phyloP scores from a whole-genome alignment of 2,888 invertebrate genomes.

The Silvanus unidentatus region DNA sequence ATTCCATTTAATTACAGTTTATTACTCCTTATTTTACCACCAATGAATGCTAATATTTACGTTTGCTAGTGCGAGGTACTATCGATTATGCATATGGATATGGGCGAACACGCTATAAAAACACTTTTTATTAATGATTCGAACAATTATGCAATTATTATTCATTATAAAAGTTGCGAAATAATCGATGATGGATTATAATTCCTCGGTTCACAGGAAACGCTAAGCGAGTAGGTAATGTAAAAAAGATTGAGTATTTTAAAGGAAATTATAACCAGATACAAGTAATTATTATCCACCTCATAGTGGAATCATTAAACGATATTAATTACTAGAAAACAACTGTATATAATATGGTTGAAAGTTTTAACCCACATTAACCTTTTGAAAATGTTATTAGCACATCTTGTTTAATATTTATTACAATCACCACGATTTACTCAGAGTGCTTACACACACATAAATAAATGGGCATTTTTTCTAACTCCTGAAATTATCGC shows the following conservation, averaged over 20 bases:
- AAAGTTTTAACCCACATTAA: slow-evolving; percentile 1
- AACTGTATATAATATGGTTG: background rate
- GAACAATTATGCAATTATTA: slow-evolving; percentile 27
- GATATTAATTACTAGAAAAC: background rate
- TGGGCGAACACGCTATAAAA: slow-evolving; percentile 5
- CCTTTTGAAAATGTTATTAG: slow-evolving; percentile 5
- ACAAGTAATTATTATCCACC: too few species aligned
- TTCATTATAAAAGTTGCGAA: slow-evolving; percentile 18
- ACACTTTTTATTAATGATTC: slow-evolving; percentile 16
- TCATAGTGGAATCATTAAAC: background rate
- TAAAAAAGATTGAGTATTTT: background rate
- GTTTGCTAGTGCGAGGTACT: background rate
- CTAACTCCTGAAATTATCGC: background rate
- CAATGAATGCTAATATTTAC: background rate
- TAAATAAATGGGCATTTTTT: background rate
- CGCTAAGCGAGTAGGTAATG: too few species aligned
- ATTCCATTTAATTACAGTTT: slow-evolving; percentile 47
- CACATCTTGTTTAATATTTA: slow-evolving; percentile 2
- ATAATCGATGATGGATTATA: slow-evolving; percentile 14
- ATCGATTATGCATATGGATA: slow-evolving; percentile 11
- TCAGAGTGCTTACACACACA: background rate
- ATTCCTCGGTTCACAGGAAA: slow-evolving; percentile 7
- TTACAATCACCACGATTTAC: background rate
- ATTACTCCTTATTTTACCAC: slow-evolving; percentile 29
- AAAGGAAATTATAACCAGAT: too few species aligned